A percentile compares a stretch with the other conserved stretches of the same genome.
phyloP scores from a whole-genome alignment of 1,140 invertebrate genomes.

The Chironomus tepperi region DNA sequence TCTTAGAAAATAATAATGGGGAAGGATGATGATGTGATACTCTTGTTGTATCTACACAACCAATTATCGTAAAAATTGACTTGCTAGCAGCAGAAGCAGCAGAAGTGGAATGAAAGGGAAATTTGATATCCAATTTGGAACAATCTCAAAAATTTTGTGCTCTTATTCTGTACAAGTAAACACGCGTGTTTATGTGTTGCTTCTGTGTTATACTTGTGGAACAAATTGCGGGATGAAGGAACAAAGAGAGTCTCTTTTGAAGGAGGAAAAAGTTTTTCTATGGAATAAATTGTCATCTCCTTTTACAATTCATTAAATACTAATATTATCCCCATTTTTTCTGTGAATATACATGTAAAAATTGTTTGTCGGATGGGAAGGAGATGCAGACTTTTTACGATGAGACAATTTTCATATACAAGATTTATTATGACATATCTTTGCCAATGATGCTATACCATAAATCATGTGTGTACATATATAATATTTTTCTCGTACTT shows the following conservation, averaged over 20 bases:
- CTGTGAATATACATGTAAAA: no score
- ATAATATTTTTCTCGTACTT: background rate
- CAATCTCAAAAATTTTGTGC: background rate
- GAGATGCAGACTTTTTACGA: background rate
- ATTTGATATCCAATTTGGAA: slow-evolving; percentile 13
- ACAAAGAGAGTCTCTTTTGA: background rate
- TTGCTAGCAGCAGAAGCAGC: background rate
- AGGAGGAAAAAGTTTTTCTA: background rate
- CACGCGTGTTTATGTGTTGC: background rate
- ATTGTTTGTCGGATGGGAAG: no score
- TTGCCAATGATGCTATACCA: background rate
- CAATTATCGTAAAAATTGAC: background rate
- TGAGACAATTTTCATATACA: slow-evolving; percentile 7
- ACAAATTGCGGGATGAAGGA: background rate
- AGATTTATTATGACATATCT: slow-evolving; percentile 11
- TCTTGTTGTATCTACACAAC: no score
- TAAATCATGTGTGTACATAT: background rate
- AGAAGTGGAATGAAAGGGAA: background rate
- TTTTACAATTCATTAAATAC: background rate
- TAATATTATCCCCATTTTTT: no score
- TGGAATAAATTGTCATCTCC: background rate
- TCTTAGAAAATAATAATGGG: no score
- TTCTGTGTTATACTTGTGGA: background rate
- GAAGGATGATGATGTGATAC: no score
- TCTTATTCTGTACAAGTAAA: background rate